Percentiles rank a stretch among this genome's conserved stretches.
Evolutionary conservation across 2,888 invertebrate species (phyloP).

Genomic region (Amphipoea oculea): DNA sequence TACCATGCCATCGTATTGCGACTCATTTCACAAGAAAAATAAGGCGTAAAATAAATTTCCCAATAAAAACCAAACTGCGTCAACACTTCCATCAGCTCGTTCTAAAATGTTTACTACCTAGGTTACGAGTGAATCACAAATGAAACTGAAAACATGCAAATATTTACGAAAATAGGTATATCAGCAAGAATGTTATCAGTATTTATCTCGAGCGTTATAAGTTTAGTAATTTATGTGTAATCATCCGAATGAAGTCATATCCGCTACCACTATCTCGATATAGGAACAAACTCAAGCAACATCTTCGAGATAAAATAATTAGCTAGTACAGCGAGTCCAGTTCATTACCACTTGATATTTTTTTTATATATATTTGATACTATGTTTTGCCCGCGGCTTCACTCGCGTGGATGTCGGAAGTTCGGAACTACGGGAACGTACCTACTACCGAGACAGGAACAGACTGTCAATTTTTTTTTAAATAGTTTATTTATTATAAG

Average conservation of each 20-base stretch:
- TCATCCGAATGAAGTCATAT: conserved; percentile 58
- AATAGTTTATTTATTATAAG: no score
- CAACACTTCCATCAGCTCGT: conserved; percentile 46
- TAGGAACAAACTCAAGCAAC: conserved; percentile 32
- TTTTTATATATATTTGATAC: conserved; percentile 4
- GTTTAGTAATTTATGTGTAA: conserved; percentile 44
- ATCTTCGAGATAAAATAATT: conserved; percentile 41
- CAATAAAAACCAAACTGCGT: conserved; percentile 48
- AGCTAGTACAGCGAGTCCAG: conserved; percentile 9
- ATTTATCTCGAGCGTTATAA: conserved; percentile 44
- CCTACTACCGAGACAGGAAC: no score
- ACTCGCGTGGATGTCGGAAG: no score
- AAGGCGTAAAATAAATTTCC: conserved; percentile 36
- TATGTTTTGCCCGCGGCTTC: no score
- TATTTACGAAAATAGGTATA: conserved; percentile 60
- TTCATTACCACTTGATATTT: conserved; percentile 20
- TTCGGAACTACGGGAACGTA: no score
- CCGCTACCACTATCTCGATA: conserved; percentile 43
- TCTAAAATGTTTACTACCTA: conserved; percentile 51
- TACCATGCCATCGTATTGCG: conserved; percentile 18
- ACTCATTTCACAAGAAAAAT: conserved; percentile 52
- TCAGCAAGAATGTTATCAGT: conserved; percentile 61
- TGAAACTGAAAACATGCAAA: conserved; percentile 60
- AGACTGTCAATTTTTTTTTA: no score
- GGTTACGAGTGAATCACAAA: conserved; percentile 53